A percentile compares a stretch with the other conserved stretches of the same genome.
Conservation (phyloP, 2,113 vertebrate genomes). For the Formicarius rufipectus region DNA sequence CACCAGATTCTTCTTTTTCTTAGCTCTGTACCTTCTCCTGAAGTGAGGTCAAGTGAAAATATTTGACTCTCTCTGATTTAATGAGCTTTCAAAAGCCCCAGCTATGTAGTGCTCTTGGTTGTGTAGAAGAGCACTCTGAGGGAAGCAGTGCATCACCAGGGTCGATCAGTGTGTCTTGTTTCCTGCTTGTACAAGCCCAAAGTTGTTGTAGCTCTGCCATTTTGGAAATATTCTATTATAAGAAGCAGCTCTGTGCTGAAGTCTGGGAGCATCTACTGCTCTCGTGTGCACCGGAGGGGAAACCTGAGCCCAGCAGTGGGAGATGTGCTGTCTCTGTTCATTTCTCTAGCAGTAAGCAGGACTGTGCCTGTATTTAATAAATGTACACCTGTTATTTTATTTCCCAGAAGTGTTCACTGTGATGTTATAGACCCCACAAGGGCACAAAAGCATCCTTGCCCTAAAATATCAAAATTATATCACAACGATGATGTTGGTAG, state of each 20-base stretch:
- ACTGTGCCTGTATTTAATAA: constrained; percentile 32
- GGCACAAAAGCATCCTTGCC: neutral
- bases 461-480: neutral
- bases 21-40: neutral
- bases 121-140: neutral
- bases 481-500: neutral
- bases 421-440: neutral
- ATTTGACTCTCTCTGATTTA: neutral
- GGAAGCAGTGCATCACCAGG: neutral
- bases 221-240: neutral
- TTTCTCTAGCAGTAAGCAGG: constrained; percentile 16
- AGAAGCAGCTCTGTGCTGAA: neutral
- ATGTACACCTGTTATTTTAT: constrained; percentile 38
- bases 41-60: neutral
- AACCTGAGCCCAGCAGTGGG: constrained; percentile 10
- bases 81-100: neutral
- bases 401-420: neutral
- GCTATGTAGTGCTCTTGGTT: neutral
- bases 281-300: neutral
- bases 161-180: neutral
- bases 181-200: neutral
- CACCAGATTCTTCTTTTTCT: neutral
- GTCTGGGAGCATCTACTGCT: neutral
- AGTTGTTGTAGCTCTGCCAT: neutral
- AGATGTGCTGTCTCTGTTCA: neutral